Conservation (phyloP, 1,140 invertebrate species). For the Drosophila quadrilineata region DNA sequence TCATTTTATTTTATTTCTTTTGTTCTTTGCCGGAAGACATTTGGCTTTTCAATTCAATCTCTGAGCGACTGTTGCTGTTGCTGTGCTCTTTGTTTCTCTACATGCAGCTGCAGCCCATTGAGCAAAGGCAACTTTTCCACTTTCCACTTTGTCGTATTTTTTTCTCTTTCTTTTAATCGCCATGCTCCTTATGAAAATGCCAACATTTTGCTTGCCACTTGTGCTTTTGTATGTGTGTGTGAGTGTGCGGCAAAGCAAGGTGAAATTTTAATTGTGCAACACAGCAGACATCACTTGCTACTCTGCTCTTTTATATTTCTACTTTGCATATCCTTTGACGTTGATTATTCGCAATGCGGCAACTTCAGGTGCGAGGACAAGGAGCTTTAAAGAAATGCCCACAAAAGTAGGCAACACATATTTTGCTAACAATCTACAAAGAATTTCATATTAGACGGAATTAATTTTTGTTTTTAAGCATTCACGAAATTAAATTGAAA, state of each 20-base stretch:
- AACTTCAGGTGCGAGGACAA: neutral
- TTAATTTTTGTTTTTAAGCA: neutral
- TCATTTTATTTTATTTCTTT: conserved; percentile 37
- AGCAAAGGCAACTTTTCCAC: conserved; percentile 22
- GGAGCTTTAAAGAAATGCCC: conserved; percentile 9
- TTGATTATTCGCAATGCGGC: neutral
- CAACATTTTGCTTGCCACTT: conserved; percentile 30
- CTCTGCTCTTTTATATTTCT: conserved; percentile 10
- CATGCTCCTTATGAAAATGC: conserved; percentile 39
- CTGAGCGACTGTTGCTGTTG: conserved; percentile 32
- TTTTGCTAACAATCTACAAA: neutral
- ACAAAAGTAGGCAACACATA: conserved; percentile 52
- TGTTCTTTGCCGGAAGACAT: conserved; percentile 30
- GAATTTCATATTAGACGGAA: neutral
- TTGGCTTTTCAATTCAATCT: conserved; percentile 70
- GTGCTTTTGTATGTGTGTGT: neutral
- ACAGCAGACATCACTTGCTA: too few species aligned
- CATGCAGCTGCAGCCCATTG: conserved; percentile 36
- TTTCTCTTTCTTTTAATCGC: conserved; percentile 39
- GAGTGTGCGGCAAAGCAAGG: conserved; percentile 3
- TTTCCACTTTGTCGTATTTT: too few species aligned
- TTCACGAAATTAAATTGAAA: neutral
- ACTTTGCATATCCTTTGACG: conserved; percentile 17
- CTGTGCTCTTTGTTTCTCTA: conserved; percentile 25
- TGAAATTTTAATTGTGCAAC: conserved; percentile 57